Evolutionary conservation across 2,113 vertebrate species (phyloP).

Genomic region (Oncorhynchus tshawytscha): DNA sequence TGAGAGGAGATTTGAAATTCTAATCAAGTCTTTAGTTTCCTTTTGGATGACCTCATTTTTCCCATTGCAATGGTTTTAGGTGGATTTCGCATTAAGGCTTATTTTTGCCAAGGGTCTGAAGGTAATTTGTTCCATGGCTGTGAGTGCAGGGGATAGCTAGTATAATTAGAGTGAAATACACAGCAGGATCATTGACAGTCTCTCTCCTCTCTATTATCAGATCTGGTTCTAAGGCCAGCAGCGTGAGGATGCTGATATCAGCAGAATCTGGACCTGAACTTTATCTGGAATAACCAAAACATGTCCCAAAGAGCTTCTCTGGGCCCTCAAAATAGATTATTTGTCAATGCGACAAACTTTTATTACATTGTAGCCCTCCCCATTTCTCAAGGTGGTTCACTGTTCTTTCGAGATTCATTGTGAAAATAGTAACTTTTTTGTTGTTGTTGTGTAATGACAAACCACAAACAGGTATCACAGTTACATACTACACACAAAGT

Average conservation of each 20-base stretch:
- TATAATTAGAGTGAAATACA: slow-evolving; percentile 68
- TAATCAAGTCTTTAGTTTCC: slow-evolving; percentile 82
- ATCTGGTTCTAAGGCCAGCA: slow-evolving; percentile 21
- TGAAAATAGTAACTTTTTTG: no score
- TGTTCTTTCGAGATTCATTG: no score
- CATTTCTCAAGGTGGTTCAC: no score
- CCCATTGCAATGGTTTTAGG: slow-evolving; percentile 77
- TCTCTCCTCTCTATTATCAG: slow-evolving; percentile 40
- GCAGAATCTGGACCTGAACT: slow-evolving; percentile 22
- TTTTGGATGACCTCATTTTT: slow-evolving; percentile 80
- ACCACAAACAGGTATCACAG: no score
- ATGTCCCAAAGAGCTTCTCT: background rate
- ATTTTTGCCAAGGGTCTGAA: slow-evolving; percentile 74
- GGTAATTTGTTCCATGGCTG: slow-evolving; percentile 79
- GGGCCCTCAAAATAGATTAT: background rate
- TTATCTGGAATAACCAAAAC: background rate
- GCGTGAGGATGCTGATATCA: slow-evolving; percentile 35
- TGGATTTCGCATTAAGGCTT: slow-evolving; percentile 78
- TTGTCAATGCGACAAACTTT: no score
- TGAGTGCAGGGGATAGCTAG: slow-evolving; percentile 63
- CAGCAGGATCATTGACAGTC: slow-evolving; percentile 48
- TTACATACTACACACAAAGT: no score
- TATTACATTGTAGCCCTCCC: no score
- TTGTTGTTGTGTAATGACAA: no score
- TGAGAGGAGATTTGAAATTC: slow-evolving; percentile 78